Base-by-base conservation (phyloP, 2,888 invertebrate genomes). In the Masnerella sp. region DNA sequence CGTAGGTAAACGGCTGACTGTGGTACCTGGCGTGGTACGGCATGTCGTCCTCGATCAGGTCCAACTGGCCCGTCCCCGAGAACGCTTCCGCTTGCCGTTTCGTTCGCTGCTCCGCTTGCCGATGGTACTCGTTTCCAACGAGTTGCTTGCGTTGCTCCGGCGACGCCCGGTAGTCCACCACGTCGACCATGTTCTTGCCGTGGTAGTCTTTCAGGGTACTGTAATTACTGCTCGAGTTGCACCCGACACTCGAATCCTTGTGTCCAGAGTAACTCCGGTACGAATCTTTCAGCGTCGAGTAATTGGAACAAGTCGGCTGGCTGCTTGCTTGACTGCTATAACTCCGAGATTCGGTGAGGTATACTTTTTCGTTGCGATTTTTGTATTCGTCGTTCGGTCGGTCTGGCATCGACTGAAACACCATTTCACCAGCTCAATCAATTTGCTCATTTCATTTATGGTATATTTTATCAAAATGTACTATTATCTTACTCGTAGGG, bases 21-120 rank as follows among this genome's bases (percentile, higher is more conserved):
- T 96, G 94, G 80, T 94, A 93, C 83, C 96, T 91, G 84, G 96
- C 96, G 93, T 96, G 96, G 89, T 96, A 96, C 80, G 96, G 96
- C 87, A 95, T 95, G 87, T 92, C 91, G 77, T 90, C 90, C 78
- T 90, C 89, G 78, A 89, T 90, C 85, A 88, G 89, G 84, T 88
- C 89, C 81, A 89, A 89, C 83, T 89, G 89, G 72, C 84, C 83
- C 2, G 83, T 80, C 1, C 83, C 83, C n/a, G 86, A 85, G 68
- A 85, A 86, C 2, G 86, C 84, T 20, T 82, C 83, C n/a, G 76
- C 38, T 52, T 81, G 69, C 45, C 76, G 76, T 11, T 79, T 80
- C n/a, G 77, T 74, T 2, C 56, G 30, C 1, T 56, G 56, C 5
- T 67, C n/a, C n/a, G n/a, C n/a, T n/a, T n/a, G n/a, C n/a, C n/a